These are phyloP conservation scores for Matsumurasca onukii DNA, from an alignment of 1,140 invertebrate species.

Conservation along the genomic window DNA sequence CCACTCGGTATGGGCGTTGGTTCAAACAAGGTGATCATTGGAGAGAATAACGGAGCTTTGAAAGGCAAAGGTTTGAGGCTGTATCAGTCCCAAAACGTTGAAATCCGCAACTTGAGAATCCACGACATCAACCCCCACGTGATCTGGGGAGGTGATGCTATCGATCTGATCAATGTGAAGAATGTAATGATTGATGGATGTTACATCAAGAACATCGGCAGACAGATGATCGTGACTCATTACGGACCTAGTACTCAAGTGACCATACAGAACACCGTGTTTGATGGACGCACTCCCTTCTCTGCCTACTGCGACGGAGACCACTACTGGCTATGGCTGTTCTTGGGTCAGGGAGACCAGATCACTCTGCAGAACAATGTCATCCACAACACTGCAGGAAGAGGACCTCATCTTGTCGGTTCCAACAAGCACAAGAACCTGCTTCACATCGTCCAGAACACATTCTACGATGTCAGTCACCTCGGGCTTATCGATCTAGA, in stretches of 20 bases:
- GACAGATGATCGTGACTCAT: slow-evolving; percentile 14
- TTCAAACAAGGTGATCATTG: slow-evolving; percentile 17
- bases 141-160: slow-evolving; percentile 27
- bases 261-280: not conserved
- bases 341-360: slow-evolving; percentile 1
- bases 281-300: slow-evolving; percentile 26
- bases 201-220: slow-evolving; percentile 18
- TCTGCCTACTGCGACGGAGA: slow-evolving; percentile 16
- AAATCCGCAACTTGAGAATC: not conserved
- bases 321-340: slow-evolving; percentile 29
- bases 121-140: slow-evolving; percentile 22
- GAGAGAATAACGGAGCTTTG: not conserved
- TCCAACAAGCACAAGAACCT: not conserved
- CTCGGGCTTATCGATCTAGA: slow-evolving; percentile 6
- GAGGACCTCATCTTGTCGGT: slow-evolving; percentile 12
- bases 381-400: slow-evolving; percentile 3
- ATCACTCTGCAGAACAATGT: slow-evolving; percentile 23
- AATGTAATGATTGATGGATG: slow-evolving; percentile 14
- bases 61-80: slow-evolving; percentile 22
- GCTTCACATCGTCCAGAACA: slow-evolving; percentile 4
- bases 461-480: not conserved
- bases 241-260: not conserved
- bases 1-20: not conserved
- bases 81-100: not conserved
- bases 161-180: not conserved